A percentile compares a stretch with the other conserved stretches of the same genome.
Evolutionary conservation across 2,888 invertebrate species (phyloP).

Genomic region (Halocaridina rubra): DNA sequence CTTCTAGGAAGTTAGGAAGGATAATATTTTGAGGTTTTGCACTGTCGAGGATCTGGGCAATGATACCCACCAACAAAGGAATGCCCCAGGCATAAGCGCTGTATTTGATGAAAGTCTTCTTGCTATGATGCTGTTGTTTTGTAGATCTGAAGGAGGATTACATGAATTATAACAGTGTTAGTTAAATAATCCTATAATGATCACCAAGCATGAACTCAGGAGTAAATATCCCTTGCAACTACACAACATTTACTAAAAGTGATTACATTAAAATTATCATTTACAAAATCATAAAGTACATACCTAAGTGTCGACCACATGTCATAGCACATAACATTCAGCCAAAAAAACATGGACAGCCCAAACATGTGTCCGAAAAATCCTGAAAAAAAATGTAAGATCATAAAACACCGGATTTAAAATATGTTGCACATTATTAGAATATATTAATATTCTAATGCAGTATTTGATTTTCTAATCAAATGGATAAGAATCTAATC

Average conservation of each 20-base stretch:
- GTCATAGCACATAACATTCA: conserved; percentile 46
- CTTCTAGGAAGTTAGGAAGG: neutral
- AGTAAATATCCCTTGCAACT: no score
- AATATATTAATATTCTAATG: no score
- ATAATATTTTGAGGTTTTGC: neutral
- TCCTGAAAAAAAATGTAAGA: conserved; percentile 6
- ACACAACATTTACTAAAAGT: no score
- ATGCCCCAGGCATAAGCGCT: conserved; percentile 40
- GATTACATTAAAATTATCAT: no score
- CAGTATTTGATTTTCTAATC: no score
- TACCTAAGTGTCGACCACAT: conserved; percentile 50
- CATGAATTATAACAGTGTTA: no score
- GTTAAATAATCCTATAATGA: no score
- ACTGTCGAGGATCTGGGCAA: conserved; percentile 10
- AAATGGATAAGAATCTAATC: no score
- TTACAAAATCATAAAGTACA: no score
- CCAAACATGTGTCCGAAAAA: conserved; percentile 21
- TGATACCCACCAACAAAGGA: neutral
- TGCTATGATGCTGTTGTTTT: conserved; percentile 27
- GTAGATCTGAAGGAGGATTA: conserved; percentile 35
- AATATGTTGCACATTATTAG: no score
- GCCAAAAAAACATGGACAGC: conserved; percentile 41
- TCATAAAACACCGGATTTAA: no score
- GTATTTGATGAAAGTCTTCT: conserved; percentile 15
- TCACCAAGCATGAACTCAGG: no score